A percentile compares a stretch with the other conserved stretches of the same genome.
These are phyloP conservation scores for Leucophenga maculata DNA, from an alignment of 2,888 invertebrate genomes.

Conservation along the genomic window DNA sequence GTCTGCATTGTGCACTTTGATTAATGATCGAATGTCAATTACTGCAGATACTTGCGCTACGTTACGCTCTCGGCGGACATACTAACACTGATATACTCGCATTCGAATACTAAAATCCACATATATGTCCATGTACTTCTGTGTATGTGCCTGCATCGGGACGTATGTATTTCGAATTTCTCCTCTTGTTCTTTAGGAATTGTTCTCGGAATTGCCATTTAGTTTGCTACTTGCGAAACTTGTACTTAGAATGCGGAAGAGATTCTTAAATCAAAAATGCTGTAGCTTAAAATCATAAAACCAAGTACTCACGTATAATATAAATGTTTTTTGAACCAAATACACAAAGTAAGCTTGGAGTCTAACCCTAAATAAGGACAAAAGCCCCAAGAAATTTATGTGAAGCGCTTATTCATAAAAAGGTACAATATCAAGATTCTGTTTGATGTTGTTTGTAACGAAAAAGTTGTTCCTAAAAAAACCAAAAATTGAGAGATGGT, in stretches of 20 bases:
- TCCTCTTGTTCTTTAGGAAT: not conserved
- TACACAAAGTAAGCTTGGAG: too few species aligned
- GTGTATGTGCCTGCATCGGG: not conserved
- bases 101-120: constrained; percentile 25
- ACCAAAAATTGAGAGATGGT: too few species aligned
- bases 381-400: too few species aligned
- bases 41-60: constrained; percentile 58
- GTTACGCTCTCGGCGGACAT: constrained; percentile 3
- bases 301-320: too few species aligned
- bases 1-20: constrained; percentile 72
- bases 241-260: constrained; percentile 7
- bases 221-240: constrained; percentile 1
- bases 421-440: too few species aligned
- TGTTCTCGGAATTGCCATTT: not conserved
- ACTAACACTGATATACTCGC: constrained; percentile 38
- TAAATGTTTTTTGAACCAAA: too few species aligned
- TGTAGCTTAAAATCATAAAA: not conserved
- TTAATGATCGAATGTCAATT: constrained; percentile 73
- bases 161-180: not conserved
- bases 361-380: too few species aligned
- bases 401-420: too few species aligned
- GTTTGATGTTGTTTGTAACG: too few species aligned
- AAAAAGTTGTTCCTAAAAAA: too few species aligned
- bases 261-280: not conserved
- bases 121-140: constrained; percentile 17